These are phyloP conservation scores for Oligia fasciuncula DNA, from an alignment of 2,888 invertebrate species.

Conservation along the genomic window DNA sequence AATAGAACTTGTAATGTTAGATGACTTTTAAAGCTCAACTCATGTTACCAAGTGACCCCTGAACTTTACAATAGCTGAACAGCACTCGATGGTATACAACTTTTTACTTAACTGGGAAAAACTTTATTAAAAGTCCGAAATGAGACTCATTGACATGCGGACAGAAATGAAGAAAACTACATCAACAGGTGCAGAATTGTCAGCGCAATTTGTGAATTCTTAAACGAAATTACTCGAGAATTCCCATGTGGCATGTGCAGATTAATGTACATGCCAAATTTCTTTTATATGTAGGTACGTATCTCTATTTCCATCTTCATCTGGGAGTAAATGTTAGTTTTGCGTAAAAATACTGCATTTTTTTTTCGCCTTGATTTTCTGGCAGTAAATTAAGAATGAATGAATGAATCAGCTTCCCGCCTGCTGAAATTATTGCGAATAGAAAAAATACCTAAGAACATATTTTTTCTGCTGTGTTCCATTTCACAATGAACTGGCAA, in stretches of 20 bases:
- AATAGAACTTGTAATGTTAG: background rate
- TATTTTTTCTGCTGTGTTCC: background rate
- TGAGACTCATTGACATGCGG: conserved; percentile 22
- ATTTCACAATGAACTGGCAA: conserved; percentile 2
- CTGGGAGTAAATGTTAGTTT: conserved; percentile 20
- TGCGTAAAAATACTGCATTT: conserved; percentile 12
- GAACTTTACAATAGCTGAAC: conserved; percentile 4
- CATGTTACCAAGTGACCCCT: background rate
- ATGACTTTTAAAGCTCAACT: background rate
- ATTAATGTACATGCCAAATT: conserved; percentile 41
- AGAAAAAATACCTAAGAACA: background rate
- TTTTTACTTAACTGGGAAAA: background rate
- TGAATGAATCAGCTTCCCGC: conserved; percentile 7
- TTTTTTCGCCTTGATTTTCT: background rate
- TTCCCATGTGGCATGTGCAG: conserved; percentile 49
- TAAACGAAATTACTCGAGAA: conserved; percentile 54
- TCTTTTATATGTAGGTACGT: conserved; percentile 10
- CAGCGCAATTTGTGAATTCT: conserved; percentile 59
- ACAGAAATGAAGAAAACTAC: conserved; percentile 31
- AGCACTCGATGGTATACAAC: background rate
- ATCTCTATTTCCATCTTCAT: conserved; percentile 48
- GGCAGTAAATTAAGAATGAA: conserved; percentile 3
- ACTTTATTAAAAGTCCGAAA: conserved; percentile 1
- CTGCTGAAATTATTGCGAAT: conserved; percentile 3
- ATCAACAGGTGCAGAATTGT: conserved; percentile 60